Evolutionary conservation across 2,888 invertebrate genomes (phyloP).

Genomic region (Ormyrus pomaceus): DNA sequence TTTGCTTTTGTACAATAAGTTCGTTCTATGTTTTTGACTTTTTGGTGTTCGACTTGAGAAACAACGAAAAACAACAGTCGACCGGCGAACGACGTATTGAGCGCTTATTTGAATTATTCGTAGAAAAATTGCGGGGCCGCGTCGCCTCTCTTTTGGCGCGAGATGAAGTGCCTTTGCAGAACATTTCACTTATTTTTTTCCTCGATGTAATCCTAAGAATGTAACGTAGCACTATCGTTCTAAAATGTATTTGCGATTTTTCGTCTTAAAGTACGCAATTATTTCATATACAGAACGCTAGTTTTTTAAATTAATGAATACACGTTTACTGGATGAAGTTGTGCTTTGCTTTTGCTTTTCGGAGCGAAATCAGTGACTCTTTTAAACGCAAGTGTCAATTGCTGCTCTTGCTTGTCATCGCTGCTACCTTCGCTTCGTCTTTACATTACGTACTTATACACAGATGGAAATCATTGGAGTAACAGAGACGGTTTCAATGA

Average conservation of each 20-base stretch:
- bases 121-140: constrained; percentile 33
- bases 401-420: constrained; percentile 57
- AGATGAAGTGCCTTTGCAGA: constrained; percentile 32
- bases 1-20: constrained; percentile 49
- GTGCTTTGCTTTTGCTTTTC: constrained; percentile 57
- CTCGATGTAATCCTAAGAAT: constrained; percentile 27
- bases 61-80: constrained; percentile 38
- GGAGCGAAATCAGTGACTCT: constrained; percentile 6
- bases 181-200: constrained; percentile 11
- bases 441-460: constrained; percentile 28
- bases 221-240: constrained; percentile 42
- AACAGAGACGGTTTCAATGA: background rate
- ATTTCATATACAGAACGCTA: constrained; percentile 63
- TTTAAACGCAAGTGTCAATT: constrained; percentile 60
- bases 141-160: constrained; percentile 10
- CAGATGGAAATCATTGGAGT: constrained; percentile 26
- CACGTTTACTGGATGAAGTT: constrained; percentile 62
- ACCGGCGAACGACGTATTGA: constrained; percentile 38
- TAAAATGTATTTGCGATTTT: constrained; percentile 38
- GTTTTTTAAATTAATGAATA: constrained; percentile 59
- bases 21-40: constrained; percentile 8
- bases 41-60: background rate
- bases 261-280: constrained; percentile 31
- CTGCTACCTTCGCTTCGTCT: constrained; percentile 51
- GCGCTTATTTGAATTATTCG: constrained; percentile 2